These are phyloP conservation scores for Merodon equestris DNA, from an alignment of 2,888 invertebrate species.

Conservation along the genomic window DNA sequence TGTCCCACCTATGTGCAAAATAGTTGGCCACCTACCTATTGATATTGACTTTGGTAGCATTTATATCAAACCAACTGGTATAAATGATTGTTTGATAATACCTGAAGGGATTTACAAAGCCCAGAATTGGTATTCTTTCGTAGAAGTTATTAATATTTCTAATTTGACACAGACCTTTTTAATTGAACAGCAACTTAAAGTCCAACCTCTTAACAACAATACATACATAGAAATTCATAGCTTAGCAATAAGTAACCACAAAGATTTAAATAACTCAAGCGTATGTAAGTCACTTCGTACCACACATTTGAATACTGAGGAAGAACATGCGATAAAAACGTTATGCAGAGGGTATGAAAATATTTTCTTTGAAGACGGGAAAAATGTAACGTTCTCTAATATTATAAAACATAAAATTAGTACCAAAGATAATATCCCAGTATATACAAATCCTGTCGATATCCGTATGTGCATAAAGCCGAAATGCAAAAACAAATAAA, in stretches of 20 bases:
- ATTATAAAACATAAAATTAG: slow-evolving; percentile 53
- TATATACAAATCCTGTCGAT: slow-evolving; percentile 25
- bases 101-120: slow-evolving; percentile 45
- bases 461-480: slow-evolving; percentile 16
- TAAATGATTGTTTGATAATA: slow-evolving; percentile 29
- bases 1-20: slow-evolving; percentile 35
- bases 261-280: slow-evolving; percentile 10
- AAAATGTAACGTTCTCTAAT: slow-evolving; percentile 50
- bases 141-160: slow-evolving; percentile 47
- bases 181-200: slow-evolving; percentile 47
- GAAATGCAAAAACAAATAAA: slow-evolving; percentile 24
- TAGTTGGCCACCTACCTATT: slow-evolving; percentile 41
- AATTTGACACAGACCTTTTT: slow-evolving; percentile 25
- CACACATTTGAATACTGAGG: slow-evolving; percentile 15
- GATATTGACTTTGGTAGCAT: slow-evolving; percentile 43
- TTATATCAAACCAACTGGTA: slow-evolving; percentile 19
- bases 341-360: slow-evolving; percentile 53
- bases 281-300: slow-evolving; percentile 7
- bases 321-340: slow-evolving; percentile 27
- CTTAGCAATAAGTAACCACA: slow-evolving; percentile 10
- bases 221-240: slow-evolving; percentile 22
- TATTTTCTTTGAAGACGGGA: slow-evolving; percentile 32
- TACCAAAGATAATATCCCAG: slow-evolving; percentile 18
- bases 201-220: slow-evolving; percentile 3
- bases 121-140: slow-evolving; percentile 29